These are phyloP conservation scores for Prorops nasuta DNA, from an alignment of 1,140 invertebrate genomes.

Conservation along the genomic window DNA sequence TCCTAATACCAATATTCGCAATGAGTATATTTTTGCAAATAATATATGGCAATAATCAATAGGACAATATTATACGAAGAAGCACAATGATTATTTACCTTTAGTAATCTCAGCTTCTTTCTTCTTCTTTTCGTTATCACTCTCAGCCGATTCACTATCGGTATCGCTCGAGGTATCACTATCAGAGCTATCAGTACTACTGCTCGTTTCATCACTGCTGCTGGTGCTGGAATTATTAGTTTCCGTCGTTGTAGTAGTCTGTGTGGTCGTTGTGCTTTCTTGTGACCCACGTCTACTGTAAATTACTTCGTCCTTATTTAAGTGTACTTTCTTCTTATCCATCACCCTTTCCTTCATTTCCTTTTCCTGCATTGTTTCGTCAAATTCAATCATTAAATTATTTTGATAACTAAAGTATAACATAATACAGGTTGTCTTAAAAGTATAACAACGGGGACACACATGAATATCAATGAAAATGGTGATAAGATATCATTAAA, in stretches of 20 bases:
- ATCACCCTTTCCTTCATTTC: constrained; percentile 32
- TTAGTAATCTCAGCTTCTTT: constrained; percentile 22
- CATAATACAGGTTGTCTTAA: too few relatives aligned
- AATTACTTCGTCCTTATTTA: constrained; percentile 31
- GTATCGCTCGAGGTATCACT: constrained; percentile 46
- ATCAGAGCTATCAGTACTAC: constrained; percentile 48
- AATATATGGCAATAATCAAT: too few relatives aligned
- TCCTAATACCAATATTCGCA: not conserved
- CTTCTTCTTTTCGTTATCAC: constrained; percentile 46
- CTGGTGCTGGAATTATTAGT: constrained; percentile 52
- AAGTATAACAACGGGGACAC: too few relatives aligned
- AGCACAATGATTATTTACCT: too few relatives aligned
- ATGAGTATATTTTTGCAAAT: not conserved
- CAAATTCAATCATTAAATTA: too few relatives aligned
- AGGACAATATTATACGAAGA: too few relatives aligned
- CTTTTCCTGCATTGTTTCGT: constrained; percentile 23
- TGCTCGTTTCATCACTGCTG: constrained; percentile 48
- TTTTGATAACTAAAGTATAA: too few relatives aligned
- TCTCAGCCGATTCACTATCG: constrained; percentile 48
- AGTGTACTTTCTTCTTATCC: constrained; percentile 34
- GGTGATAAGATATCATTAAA: too few relatives aligned
- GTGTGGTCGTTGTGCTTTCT: constrained; percentile 49
- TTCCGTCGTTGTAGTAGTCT: constrained; percentile 47
- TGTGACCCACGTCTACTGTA: constrained; percentile 48
- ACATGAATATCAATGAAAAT: too few relatives aligned